Evolutionary conservation across 2,113 vertebrate genomes (phyloP).

Genomic region (Lepus americanus): DNA sequence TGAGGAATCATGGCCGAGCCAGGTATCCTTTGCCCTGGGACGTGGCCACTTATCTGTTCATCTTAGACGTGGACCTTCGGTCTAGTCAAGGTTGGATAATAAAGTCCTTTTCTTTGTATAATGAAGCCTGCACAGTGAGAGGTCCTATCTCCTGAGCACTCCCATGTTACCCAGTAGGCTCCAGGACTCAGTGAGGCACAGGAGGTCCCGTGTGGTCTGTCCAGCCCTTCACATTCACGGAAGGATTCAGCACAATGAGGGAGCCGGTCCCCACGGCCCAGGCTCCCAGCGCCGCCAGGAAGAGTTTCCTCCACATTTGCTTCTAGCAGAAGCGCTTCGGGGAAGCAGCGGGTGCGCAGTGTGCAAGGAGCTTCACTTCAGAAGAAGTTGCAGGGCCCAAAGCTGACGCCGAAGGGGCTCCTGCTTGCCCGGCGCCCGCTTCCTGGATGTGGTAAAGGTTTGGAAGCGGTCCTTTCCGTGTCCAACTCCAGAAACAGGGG

Average conservation of each 20-base stretch:
- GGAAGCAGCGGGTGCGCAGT: too few relatives aligned
- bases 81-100: background rate
- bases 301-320: background rate
- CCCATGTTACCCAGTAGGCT: too few relatives aligned
- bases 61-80: background rate
- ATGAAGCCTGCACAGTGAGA: background rate
- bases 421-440: background rate
- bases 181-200: too few relatives aligned
- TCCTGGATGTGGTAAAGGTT: background rate
- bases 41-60: background rate
- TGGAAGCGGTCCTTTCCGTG: background rate
- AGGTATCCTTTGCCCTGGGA: background rate
- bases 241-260: background rate
- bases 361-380: background rate
- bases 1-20: background rate
- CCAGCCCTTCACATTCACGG: background rate
- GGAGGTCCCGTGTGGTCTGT: too few relatives aligned
- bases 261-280: background rate
- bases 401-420: background rate
- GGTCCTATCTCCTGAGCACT: background rate
- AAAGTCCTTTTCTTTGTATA: constrained; percentile 1
- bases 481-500: background rate
- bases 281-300: background rate
- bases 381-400: background rate
- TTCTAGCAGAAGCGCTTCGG: background rate